Percentiles rank a stretch among this genome's conserved stretches.
Evolutionary conservation across 2,113 vertebrate genomes (phyloP).

Genomic region (Urocynchramus pylzowi): DNA sequence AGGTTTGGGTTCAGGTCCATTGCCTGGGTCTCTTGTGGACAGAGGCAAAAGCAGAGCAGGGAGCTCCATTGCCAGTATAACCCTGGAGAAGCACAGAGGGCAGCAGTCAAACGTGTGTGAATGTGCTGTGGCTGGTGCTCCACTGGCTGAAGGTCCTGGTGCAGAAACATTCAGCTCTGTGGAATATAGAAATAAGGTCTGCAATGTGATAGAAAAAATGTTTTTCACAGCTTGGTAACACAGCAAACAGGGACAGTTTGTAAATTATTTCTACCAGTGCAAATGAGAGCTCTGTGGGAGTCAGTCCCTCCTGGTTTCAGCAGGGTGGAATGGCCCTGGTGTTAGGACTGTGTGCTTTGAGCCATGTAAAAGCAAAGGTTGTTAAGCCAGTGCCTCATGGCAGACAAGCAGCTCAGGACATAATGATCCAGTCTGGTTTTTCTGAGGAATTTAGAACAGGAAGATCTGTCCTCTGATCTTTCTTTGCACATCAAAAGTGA

Average conservation of each 20-base stretch:
- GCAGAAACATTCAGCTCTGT: not conserved
- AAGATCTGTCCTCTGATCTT: not conserved
- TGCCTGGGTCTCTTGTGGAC: not conserved
- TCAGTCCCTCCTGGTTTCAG: not conserved
- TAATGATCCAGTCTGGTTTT: not conserved
- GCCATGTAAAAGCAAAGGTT: not conserved
- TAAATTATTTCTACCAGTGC: not conserved
- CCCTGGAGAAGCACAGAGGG: not conserved
- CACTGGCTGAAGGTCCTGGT: not conserved
- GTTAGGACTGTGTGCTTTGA: not conserved
- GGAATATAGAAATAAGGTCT: not conserved
- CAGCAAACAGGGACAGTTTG: not conserved
- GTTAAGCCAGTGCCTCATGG: not conserved
- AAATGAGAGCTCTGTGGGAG: not conserved
- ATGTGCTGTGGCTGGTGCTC: fast-evolving
- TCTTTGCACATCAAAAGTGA: not conserved
- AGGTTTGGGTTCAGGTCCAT: not conserved
- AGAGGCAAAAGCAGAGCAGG: not conserved
- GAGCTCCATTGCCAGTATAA: not conserved
- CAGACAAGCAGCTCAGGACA: not conserved
- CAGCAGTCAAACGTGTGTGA: not conserved
- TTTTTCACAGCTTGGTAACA: not conserved
- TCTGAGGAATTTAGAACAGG: not conserved
- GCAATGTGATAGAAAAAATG: not conserved
- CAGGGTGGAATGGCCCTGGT: not conserved